Evolutionary conservation across 2,113 vertebrate species (phyloP).

Genomic region (Boleophthalmus pectinirostris): DNA sequence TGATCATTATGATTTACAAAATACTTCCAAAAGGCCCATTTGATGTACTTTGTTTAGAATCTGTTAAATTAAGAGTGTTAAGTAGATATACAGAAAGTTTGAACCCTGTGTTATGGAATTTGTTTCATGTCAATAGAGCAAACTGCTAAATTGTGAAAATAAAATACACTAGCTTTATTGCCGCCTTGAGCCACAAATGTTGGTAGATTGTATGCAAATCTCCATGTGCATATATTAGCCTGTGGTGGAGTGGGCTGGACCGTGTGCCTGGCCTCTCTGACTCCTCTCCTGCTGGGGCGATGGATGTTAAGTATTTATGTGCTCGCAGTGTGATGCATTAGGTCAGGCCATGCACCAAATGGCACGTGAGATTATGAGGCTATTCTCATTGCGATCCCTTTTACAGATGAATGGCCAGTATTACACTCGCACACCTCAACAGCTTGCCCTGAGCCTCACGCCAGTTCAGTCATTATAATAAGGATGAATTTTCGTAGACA

Average conservation of each 20-base stretch:
- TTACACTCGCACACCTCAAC: constrained; percentile 10
- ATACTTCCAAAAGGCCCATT: no score
- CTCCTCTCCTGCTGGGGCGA: constrained; percentile 19
- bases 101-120: no score
- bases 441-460: constrained; percentile 12
- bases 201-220: constrained; percentile 15
- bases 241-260: background rate
- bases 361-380: constrained; percentile 10
- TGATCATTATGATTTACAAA: no score
- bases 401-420: constrained; percentile 11
- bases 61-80: no score
- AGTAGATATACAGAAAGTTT: no score
- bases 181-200: background rate
- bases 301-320: constrained; percentile 22
- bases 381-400: constrained; percentile 13
- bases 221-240: constrained; percentile 10
- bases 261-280: background rate
- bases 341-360: constrained; percentile 15
- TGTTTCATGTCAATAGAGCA: no score
- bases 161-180: background rate
- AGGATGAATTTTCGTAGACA: constrained; percentile 22
- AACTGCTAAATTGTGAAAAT: background rate
- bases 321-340: constrained; percentile 19
- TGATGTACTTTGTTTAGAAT: no score
- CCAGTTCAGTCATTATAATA: constrained; percentile 1